phyloP scores from a whole-genome alignment of 2,888 invertebrate species.

The Agrochola litura region DNA sequence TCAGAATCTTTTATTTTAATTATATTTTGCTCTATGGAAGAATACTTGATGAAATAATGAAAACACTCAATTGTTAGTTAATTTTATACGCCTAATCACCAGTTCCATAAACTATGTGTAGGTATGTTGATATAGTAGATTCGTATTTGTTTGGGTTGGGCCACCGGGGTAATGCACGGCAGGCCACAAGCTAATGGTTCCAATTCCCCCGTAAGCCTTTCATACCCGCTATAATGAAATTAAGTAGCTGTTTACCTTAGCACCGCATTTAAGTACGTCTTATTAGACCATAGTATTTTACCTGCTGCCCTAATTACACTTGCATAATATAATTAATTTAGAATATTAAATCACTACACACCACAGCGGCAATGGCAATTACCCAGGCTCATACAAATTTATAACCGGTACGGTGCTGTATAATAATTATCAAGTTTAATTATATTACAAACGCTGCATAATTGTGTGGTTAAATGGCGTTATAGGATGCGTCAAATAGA shows the following conservation, averaged over 20 bases:
- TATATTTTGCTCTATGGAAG: neutral
- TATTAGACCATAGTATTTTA: constrained; percentile 17
- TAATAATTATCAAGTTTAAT: constrained; percentile 51
- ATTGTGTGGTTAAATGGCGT: constrained; percentile 28
- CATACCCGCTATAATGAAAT: constrained; percentile 43
- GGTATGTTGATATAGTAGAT: constrained; percentile 15
- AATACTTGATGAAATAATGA: neutral
- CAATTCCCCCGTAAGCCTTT: constrained; percentile 70
- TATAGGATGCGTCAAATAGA: constrained; percentile 21
- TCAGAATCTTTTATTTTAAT: constrained; percentile 15
- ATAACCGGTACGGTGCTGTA: constrained; percentile 22
- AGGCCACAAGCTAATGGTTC: constrained; percentile 63
- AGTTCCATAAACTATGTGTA: neutral
- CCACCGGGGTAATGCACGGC: constrained; percentile 56
- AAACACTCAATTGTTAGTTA: too few relatives aligned
- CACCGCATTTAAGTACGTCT: constrained; percentile 2
- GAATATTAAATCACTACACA: constrained; percentile 19
- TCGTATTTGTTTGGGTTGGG: constrained; percentile 68
- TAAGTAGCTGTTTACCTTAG: constrained; percentile 32
- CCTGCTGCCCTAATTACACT: constrained; percentile 24
- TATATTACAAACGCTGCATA: constrained; percentile 44
- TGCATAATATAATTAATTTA: constrained; percentile 33
- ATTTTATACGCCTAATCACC: neutral
- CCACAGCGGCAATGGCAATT: constrained; percentile 24
- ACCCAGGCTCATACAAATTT: constrained; percentile 29